Conservation (phyloP, 1,140 invertebrate genomes). For the Heliconius nattereri region DNA sequence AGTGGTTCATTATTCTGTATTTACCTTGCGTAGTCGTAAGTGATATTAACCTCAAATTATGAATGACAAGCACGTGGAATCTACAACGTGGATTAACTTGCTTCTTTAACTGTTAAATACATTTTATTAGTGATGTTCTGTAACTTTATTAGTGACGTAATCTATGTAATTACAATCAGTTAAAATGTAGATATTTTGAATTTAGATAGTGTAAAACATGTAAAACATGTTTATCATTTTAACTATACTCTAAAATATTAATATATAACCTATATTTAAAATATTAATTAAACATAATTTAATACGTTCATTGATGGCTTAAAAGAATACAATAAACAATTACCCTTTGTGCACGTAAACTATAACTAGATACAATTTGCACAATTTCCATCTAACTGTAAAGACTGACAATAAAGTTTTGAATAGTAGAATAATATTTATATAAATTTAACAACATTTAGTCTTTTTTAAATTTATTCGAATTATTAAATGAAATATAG, state of each 20-base stretch:
- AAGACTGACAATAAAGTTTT: background rate
- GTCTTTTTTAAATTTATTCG: background rate
- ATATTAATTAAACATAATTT: constrained; percentile 3
- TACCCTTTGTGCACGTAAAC: background rate
- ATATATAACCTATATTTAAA: no score
- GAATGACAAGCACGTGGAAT: constrained; percentile 72
- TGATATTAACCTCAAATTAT: constrained; percentile 57
- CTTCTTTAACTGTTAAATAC: constrained; percentile 30
- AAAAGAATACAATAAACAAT: background rate
- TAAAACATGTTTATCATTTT: no score
- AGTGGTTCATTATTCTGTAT: constrained; percentile 45
- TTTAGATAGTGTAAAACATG: no score
- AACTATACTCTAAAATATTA: no score
- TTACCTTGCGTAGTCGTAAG: constrained; percentile 53
- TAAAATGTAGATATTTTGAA: background rate
- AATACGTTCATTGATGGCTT: background rate
- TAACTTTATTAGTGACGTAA: constrained; percentile 8
- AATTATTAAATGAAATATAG: no score
- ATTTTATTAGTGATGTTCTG: constrained; percentile 20
- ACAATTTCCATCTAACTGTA: background rate
- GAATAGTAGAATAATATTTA: background rate
- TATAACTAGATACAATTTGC: background rate
- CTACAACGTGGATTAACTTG: constrained; percentile 48
- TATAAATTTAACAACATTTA: background rate
- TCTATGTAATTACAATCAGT: no score